phyloP scores from a whole-genome alignment of 2,888 invertebrate genomes.

The Netelia melanura region DNA sequence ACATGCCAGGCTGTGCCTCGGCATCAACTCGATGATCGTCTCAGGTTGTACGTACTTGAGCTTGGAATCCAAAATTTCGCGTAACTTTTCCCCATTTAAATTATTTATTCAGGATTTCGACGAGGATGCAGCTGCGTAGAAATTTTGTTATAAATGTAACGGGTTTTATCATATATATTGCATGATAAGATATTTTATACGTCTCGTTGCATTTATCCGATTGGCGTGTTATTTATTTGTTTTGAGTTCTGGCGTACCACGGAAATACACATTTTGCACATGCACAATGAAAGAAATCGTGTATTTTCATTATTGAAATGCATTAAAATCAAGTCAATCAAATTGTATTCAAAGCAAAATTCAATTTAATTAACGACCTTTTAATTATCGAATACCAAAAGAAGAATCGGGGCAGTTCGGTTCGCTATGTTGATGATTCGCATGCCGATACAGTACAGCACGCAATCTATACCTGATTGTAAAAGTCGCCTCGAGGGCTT shows the following conservation, averaged over 20 bases:
- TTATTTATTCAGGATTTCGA: neutral
- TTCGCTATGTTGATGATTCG: neutral
- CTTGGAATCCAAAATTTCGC: slow-evolving; percentile 14
- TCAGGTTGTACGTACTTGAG: slow-evolving; percentile 67
- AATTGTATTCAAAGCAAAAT: no score
- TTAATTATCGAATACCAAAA: no score
- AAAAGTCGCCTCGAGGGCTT: neutral
- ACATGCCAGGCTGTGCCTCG: slow-evolving; percentile 56
- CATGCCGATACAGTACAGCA: neutral
- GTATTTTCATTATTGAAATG: no score
- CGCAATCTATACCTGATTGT: neutral
- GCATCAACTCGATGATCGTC: slow-evolving; percentile 67
- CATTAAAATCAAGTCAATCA: no score
- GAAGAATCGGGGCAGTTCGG: neutral
- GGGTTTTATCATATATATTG: neutral
- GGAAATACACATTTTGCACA: no score
- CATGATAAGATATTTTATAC: neutral
- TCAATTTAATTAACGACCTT: no score
- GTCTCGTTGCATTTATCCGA: neutral
- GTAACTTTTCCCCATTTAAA: neutral
- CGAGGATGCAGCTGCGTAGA: neutral
- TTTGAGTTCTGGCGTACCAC: neutral
- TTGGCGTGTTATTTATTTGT: neutral
- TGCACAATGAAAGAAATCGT: no score
- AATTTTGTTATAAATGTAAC: neutral